These are phyloP conservation scores for Molanna angustata DNA, from an alignment of 2,888 invertebrate genomes.

Conservation along the genomic window DNA sequence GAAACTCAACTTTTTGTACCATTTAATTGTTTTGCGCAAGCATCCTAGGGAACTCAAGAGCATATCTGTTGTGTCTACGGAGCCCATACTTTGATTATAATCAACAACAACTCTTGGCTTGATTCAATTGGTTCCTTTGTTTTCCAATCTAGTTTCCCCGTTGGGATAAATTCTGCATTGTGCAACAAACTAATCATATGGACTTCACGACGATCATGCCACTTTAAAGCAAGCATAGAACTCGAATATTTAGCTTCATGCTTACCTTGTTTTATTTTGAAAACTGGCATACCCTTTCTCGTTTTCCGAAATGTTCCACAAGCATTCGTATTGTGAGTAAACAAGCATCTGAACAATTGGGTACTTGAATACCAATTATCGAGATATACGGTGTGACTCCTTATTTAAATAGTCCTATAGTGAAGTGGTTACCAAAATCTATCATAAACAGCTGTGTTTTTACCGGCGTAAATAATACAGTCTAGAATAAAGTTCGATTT, in stretches of 20 bases:
- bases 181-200: constrained; percentile 14
- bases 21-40: constrained; percentile 1
- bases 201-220: constrained; percentile 5
- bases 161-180: not conserved
- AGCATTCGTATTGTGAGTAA: constrained; percentile 2
- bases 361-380: constrained; percentile 22
- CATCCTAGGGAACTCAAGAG: constrained; percentile 1
- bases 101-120: constrained; percentile 2
- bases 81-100: constrained; percentile 10
- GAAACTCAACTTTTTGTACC: constrained; percentile 10
- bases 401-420: constrained; percentile 16
- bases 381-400: constrained; percentile 8
- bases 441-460: no score
- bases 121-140: not conserved
- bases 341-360: constrained; percentile 7
- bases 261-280: constrained; percentile 8
- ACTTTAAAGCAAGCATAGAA: constrained; percentile 5
- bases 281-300: constrained; percentile 8
- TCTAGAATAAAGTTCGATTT: no score
- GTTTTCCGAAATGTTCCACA: constrained; percentile 10
- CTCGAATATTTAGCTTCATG: constrained; percentile 1
- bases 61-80: constrained; percentile 10
- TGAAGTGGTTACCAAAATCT: constrained; percentile 14
- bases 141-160: constrained; percentile 5
- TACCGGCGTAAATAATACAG: no score